These are phyloP conservation scores for Drymodes brunneopygia DNA, from an alignment of 2,113 vertebrate species.

Conservation along the genomic window DNA sequence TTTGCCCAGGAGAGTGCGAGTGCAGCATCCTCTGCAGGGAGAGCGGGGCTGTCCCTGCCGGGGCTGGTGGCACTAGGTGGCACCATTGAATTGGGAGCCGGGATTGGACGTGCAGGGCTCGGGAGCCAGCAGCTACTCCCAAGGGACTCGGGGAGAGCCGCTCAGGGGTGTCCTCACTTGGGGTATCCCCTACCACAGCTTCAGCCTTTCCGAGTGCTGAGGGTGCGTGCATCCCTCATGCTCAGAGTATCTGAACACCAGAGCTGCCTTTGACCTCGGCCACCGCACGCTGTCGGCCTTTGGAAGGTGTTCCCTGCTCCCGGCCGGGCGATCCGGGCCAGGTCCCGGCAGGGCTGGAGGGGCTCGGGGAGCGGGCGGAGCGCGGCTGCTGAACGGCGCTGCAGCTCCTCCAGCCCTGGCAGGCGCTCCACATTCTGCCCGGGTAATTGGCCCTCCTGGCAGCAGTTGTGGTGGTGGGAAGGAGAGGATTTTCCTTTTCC, in stretches of 20 bases:
- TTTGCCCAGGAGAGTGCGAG: fast-evolving
- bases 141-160: too few relatives aligned
- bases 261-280: background rate
- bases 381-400: fast-evolving
- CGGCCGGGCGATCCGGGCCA: fast-evolving
- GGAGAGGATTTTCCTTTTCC: background rate
- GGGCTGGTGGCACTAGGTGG: slow-evolving; percentile 20
- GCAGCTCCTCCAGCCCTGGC: background rate
- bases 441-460: background rate
- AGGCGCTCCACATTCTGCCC: fast-evolving
- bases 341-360: background rate
- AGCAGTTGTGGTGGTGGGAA: background rate
- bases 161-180: background rate
- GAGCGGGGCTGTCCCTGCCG: fast-evolving
- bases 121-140: fast-evolving
- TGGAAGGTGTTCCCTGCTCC: background rate
- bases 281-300: too few relatives aligned
- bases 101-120: fast-evolving
- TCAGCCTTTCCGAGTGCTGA: fast-evolving
- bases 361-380: background rate
- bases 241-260: fast-evolving
- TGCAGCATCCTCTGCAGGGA: fast-evolving
- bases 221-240: fast-evolving
- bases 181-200: background rate
- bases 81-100: background rate